phyloP scores from a whole-genome alignment of 2,113 vertebrate species.

The Varanus salvator region DNA sequence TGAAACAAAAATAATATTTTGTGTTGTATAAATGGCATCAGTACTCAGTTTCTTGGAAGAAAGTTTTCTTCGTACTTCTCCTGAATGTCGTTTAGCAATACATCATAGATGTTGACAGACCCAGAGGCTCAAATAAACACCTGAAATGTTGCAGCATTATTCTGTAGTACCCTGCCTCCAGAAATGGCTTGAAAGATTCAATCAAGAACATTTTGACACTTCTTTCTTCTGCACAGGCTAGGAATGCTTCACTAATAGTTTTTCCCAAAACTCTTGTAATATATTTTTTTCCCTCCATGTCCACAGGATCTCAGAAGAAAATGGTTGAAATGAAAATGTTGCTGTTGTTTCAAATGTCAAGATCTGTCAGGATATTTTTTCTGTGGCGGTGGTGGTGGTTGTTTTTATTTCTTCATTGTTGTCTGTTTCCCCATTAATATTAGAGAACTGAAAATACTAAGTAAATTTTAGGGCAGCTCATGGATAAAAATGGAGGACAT shows the following conservation, averaged over 20 bases:
- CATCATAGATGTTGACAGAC: neutral
- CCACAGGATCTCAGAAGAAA: neutral
- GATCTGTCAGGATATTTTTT: neutral
- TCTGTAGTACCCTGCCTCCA: neutral
- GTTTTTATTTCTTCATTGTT: neutral
- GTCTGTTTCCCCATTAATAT: neutral
- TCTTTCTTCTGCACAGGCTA: neutral
- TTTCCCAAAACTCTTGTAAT: neutral
- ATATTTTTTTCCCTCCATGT: neutral
- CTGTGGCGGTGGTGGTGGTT: neutral
- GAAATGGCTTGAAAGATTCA: neutral
- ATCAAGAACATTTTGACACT: neutral
- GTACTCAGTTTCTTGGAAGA: neutral
- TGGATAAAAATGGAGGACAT: neutral
- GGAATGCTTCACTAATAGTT: neutral
- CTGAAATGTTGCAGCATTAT: conserved; percentile 1
- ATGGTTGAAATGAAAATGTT: neutral
- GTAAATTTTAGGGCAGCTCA: neutral
- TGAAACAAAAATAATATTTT: neutral
- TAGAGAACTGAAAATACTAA: neutral
- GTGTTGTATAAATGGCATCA: neutral
- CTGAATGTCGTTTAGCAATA: neutral
- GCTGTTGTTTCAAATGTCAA: neutral
- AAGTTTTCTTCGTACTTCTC: neutral
- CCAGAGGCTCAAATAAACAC: conserved; percentile 13